Conservation (phyloP, 64 coral and sea anemone species). For the Dendronephthya gigantea region DNA sequence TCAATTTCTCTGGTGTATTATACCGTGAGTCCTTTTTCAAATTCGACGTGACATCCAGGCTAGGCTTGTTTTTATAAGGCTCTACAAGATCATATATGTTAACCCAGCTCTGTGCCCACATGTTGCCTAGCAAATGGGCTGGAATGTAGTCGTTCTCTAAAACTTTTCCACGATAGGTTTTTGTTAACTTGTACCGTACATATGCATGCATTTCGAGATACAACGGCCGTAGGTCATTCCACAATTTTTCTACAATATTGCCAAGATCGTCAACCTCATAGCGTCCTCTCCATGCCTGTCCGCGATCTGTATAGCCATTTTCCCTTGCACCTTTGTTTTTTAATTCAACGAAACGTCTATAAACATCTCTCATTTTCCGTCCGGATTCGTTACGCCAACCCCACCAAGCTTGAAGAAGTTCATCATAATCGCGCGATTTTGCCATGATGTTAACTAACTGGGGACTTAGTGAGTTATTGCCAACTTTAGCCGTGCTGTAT, state of each 20-base stretch:
- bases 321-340: slow-evolving; percentile 56
- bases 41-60: slow-evolving; percentile 45
- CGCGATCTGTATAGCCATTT: slow-evolving; percentile 40
- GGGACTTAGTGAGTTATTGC: slow-evolving; percentile 30
- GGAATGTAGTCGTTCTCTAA: slow-evolving; percentile 32
- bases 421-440: slow-evolving; percentile 1
- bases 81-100: slow-evolving; percentile 56
- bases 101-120: slow-evolving; percentile 65
- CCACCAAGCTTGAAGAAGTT: slow-evolving; percentile 41
- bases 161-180: slow-evolving; percentile 26
- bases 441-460: slow-evolving; percentile 39
- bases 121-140: slow-evolving; percentile 63
- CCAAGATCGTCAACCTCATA: slow-evolving; percentile 52
- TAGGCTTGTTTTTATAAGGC: slow-evolving; percentile 39
- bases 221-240: slow-evolving; percentile 52
- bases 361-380: slow-evolving; percentile 38
- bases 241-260: slow-evolving; percentile 42
- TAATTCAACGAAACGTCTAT: slow-evolving; percentile 38
- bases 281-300: slow-evolving; percentile 36
- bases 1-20: slow-evolving; percentile 31
- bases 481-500: slow-evolving; percentile 47
- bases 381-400: slow-evolving; percentile 53
- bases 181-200: slow-evolving; percentile 41
- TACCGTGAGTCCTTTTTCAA: slow-evolving; percentile 25
- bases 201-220: slow-evolving; percentile 79